phyloP scores from a whole-genome alignment of 2,797 vertebrate species.

The Rhynchotus rufescens region DNA sequence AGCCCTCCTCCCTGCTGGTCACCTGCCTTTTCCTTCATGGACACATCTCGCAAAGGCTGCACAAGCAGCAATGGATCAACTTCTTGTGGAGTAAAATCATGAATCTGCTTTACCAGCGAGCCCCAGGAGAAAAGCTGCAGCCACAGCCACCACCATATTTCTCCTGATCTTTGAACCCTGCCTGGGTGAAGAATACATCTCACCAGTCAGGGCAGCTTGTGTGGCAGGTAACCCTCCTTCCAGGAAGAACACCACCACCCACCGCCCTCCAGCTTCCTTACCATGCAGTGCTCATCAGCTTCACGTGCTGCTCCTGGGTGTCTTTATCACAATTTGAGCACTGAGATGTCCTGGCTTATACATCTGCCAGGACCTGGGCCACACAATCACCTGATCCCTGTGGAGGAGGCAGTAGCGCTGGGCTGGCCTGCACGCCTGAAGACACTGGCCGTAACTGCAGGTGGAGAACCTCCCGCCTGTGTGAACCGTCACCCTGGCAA shows the following conservation, averaged over 20 bases:
- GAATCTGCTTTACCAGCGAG: neutral
- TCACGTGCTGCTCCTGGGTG: neutral
- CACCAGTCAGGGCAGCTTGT: neutral
- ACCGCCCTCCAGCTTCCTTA: neutral
- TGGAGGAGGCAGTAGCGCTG: neutral
- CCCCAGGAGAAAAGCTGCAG: neutral
- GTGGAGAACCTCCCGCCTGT: no score
- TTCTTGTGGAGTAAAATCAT: no score
- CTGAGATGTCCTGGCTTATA: neutral
- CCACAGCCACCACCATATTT: neutral
- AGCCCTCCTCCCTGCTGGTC: no score
- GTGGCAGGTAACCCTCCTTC: neutral
- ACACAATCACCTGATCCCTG: rapidly evolving
- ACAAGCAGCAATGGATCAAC: no score
- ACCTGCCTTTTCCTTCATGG: no score
- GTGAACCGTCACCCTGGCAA: no score
- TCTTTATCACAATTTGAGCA: conserved; percentile 9
- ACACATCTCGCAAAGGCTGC: no score
- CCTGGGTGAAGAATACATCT: neutral
- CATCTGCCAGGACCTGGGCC: conserved; percentile 14
- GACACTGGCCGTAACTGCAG: no score
- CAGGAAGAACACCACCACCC: neutral
- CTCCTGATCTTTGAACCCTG: neutral
- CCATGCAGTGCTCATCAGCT: neutral
- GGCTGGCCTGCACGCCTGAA: conserved; percentile 33